phyloP scores from a whole-genome alignment of 2,113 vertebrate genomes.

The Psammodynastes pulverulentus region DNA sequence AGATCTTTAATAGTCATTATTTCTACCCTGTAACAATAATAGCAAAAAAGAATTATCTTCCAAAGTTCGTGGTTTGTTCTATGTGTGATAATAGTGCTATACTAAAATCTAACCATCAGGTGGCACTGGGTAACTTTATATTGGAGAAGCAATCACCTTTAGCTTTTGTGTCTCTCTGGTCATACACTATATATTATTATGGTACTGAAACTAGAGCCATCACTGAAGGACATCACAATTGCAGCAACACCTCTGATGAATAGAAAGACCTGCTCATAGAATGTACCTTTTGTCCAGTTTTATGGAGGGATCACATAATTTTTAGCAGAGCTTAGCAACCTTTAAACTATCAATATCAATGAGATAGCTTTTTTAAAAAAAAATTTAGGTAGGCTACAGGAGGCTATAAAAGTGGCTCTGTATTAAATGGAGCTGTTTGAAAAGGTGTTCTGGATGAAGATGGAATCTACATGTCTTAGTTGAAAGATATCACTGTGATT shows the following conservation, averaged over 20 bases:
- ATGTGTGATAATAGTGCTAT: neutral
- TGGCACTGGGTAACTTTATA: conserved; percentile 3
- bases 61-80: neutral
- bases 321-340: neutral
- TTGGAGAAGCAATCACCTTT: neutral
- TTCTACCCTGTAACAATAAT: too few species aligned
- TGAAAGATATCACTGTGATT: neutral
- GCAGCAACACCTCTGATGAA: neutral
- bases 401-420: neutral
- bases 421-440: neutral
- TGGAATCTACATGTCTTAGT: neutral
- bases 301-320: neutral
- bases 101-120: neutral
- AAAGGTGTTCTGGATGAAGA: neutral
- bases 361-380: neutral
- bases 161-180: neutral
- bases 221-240: neutral
- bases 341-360: neutral
- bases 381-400: neutral
- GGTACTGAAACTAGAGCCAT: neutral
- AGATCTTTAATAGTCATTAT: neutral
- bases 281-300: neutral
- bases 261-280: neutral
- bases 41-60: neutral
- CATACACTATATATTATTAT: neutral